phyloP scores from a whole-genome alignment of 2,797 vertebrate species.

The Enteromius trimaculatus region DNA sequence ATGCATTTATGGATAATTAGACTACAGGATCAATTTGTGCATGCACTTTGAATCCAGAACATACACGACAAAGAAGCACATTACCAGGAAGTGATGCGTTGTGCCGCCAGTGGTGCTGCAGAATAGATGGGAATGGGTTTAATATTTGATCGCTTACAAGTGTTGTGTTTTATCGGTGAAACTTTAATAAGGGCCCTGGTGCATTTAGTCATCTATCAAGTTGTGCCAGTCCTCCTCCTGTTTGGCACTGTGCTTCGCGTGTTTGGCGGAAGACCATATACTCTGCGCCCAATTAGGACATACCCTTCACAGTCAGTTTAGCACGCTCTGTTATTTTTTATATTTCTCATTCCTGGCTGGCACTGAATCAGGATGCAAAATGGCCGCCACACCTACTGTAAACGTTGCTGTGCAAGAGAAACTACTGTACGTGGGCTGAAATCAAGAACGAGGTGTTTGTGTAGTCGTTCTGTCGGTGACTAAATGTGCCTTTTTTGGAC shows the following conservation, averaged over 20 bases:
- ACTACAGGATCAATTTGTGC: background rate
- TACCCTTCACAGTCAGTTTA: constrained; percentile 23
- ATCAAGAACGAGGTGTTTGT: constrained; percentile 30
- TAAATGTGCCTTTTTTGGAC: constrained; percentile 26
- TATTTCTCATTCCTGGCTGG: constrained; percentile 43
- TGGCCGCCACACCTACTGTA: constrained; percentile 37
- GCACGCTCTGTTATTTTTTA: constrained; percentile 11
- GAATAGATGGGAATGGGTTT: constrained; percentile 28
- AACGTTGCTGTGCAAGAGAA: constrained; percentile 13
- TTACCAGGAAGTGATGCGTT: background rate
- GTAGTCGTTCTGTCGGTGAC: constrained; percentile 1
- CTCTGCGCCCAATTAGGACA: constrained; percentile 20
- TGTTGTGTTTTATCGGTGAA: constrained; percentile 47
- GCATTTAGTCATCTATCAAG: constrained; percentile 42
- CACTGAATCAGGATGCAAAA: constrained; percentile 33
- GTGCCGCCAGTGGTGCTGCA: background rate
- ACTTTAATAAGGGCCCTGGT: constrained; percentile 51
- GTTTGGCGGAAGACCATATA: constrained; percentile 24
- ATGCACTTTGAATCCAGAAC: constrained; percentile 8
- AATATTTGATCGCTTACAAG: constrained; percentile 54
- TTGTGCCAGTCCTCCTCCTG: constrained; percentile 12
- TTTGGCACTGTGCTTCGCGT: constrained; percentile 29
- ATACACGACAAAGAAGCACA: background rate
- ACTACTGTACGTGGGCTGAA: constrained; percentile 38
- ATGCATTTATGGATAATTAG: background rate